These are phyloP conservation scores for Choristoneura rosaceana DNA, from an alignment of 2,888 invertebrate genomes.

Conservation along the genomic window DNA sequence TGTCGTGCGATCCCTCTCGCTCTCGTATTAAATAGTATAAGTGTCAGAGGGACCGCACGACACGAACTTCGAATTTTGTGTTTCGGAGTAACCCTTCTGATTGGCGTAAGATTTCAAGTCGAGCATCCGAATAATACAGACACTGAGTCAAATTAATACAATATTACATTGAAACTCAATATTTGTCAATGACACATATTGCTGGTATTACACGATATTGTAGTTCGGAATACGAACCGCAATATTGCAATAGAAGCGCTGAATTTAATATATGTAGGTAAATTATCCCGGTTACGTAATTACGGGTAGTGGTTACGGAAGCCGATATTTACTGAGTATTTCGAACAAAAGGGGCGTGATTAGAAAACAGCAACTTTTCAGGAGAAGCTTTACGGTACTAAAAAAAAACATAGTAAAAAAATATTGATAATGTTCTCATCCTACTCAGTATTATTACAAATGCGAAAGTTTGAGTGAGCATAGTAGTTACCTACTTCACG, in stretches of 20 bases:
- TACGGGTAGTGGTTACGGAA: not conserved
- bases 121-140: not conserved
- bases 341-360: not conserved
- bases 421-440: too few species aligned
- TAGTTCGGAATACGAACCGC: not conserved
- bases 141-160: not conserved
- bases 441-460: too few species aligned
- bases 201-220: not conserved
- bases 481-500: too few species aligned
- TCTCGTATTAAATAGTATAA: too few species aligned
- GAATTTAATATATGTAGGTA: conserved; percentile 9
- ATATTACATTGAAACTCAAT: not conserved
- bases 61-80: too few species aligned
- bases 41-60: too few species aligned
- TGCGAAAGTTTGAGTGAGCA: too few species aligned
- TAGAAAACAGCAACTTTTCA: too few species aligned
- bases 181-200: not conserved
- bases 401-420: too few species aligned
- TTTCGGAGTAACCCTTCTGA: too few species aligned
- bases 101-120: not conserved
- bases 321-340: not conserved
- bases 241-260: not conserved
- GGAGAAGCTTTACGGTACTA: too few species aligned
- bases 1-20: too few species aligned
- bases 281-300: not conserved